Evolutionary conservation across 2,888 invertebrate genomes (phyloP), one percentile per base, ranked within the genome.

Genomic region (Ametastegia equiseti): DNA sequence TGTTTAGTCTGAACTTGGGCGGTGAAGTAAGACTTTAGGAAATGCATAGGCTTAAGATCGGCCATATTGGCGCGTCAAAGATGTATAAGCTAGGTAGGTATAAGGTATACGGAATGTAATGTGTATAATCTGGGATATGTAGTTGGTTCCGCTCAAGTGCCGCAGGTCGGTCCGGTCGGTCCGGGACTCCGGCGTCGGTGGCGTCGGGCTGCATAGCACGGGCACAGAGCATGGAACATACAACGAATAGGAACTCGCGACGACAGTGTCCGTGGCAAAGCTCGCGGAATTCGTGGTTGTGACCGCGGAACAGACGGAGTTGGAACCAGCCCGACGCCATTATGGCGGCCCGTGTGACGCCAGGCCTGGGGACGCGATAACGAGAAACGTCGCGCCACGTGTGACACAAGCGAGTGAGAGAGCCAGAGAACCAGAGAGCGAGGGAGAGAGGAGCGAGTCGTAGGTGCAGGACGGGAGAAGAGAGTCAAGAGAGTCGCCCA

Each of bases 351-450:
- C 6, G 57, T 71, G 71, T 71, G 80, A 80, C 80, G 80, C 80
- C 80, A 69, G 71, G 47, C 71, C 67, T 67, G 57, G 42, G 80
- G 71, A 54, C 67, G 69, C 69, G 80, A 80, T 80, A 80, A 71
- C 80, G 71, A 69, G 80, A 80, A 80, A 60, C 80, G 71, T 78
- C 60, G 67, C 57, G 80, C 80, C 80, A 80, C 80, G 80, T 80
- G 80, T 80, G 71, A 80, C 80, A 71, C 60, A 54, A 78, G 39
- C 27, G 39, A 60, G 77, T 42, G 36, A 77, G 60, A 39, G 60
- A 78, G 78, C 23, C 27, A 60, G 15, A 42, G 60, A 60, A 30
- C 42, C 15, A 42, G 27, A 45, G n/a, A 54, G 33, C n/a, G 19
- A 54, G 30, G 9, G 50, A 33, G 54, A 23, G 71, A 60, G 57